Evolutionary conservation across 1,140 invertebrate species (phyloP).

Genomic region (Anoplophora glabripennis): DNA sequence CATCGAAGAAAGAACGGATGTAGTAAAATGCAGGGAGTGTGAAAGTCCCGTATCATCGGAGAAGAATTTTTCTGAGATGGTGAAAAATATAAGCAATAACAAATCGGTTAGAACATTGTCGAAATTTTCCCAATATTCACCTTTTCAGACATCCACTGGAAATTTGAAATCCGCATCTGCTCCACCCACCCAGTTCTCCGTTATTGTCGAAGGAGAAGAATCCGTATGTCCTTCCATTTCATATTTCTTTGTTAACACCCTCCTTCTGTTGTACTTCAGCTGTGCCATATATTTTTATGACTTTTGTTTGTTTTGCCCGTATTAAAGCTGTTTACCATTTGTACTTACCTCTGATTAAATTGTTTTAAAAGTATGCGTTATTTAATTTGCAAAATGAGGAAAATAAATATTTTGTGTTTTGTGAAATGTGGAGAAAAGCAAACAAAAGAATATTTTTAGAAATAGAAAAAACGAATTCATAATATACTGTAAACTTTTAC

Average conservation of each 20-base stretch:
- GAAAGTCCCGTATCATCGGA: conserved; percentile 12
- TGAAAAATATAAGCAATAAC: conserved; percentile 9
- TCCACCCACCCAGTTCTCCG: conserved; percentile 33
- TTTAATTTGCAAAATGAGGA: neutral
- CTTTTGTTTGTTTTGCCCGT: conserved; percentile 28
- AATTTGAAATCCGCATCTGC: conserved; percentile 26
- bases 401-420: neutral
- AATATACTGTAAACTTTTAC: too few relatives aligned
- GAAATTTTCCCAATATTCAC: conserved; percentile 31
- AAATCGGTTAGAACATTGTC: conserved; percentile 19
- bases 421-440: too few relatives aligned
- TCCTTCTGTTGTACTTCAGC: conserved; percentile 1
- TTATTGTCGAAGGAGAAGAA: conserved; percentile 39
- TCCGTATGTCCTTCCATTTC: conserved; percentile 31
- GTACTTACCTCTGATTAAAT: too few relatives aligned
- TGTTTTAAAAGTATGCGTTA: too few relatives aligned
- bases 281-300: conserved; percentile 3
- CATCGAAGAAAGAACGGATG: conserved; percentile 31
- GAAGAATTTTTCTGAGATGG: conserved; percentile 22
- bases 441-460: neutral
- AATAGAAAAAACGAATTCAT: neutral
- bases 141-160: conserved; percentile 11
- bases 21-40: conserved; percentile 19
- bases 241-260: conserved; percentile 12
- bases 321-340: conserved; percentile 13